phyloP scores from a whole-genome alignment of 2,797 vertebrate species.

The Poeciliopsis turneri region DNA sequence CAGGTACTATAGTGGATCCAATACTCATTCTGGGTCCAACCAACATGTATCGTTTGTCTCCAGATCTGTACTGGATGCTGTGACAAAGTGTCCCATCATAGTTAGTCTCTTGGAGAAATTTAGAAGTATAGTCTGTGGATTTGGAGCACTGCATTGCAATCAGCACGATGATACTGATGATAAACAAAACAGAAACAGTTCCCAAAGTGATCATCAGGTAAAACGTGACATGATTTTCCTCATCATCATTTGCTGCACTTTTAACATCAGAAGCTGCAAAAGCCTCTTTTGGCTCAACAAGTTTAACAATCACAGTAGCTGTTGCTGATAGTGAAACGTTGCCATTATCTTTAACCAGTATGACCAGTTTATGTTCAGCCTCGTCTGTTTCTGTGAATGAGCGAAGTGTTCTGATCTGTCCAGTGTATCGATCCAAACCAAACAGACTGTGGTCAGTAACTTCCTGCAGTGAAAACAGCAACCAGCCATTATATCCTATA shows the following conservation, averaged over 20 bases:
- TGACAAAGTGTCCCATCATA: background rate
- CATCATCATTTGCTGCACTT: background rate
- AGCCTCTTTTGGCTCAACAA: constrained; percentile 68
- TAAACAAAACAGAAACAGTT: background rate
- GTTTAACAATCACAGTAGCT: constrained; percentile 60
- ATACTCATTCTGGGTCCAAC: background rate
- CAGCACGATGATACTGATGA: background rate
- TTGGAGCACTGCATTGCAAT: constrained; percentile 33
- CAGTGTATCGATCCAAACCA: too few species aligned
- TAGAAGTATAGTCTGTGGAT: constrained; percentile 47
- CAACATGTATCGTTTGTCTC: background rate
- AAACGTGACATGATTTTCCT: constrained; percentile 12
- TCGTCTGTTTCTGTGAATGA: constrained; percentile 51
- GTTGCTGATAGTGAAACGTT: constrained; percentile 63
- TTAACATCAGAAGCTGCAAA: constrained; percentile 62
- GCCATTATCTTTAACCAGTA: constrained; percentile 57
- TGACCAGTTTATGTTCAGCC: constrained; percentile 61
- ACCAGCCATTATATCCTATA: constrained; percentile 60
- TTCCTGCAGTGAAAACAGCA: too few species aligned
- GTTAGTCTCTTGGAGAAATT: constrained; percentile 8
- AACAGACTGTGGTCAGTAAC: too few species aligned
- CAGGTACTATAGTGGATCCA: background rate
- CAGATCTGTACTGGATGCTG: background rate
- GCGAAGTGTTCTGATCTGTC: too few species aligned
- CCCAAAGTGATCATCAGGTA: constrained; percentile 17